Conservation (phyloP, 2,888 invertebrate genomes). For the Polyommatus iphigenia region DNA sequence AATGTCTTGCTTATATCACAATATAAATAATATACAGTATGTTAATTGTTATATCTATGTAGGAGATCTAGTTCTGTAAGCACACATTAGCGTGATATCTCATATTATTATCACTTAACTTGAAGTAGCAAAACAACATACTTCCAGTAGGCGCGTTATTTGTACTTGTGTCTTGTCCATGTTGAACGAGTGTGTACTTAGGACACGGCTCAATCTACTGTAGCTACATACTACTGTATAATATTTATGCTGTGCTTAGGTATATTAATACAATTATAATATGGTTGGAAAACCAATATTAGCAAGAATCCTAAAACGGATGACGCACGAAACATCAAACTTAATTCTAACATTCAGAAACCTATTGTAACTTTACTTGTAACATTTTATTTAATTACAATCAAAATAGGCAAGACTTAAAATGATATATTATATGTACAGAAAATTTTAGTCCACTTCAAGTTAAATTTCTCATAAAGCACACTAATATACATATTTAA, state of each 20-base stretch:
- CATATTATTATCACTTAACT: too few relatives aligned
- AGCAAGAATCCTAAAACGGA: neutral
- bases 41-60: too few relatives aligned
- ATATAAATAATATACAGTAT: too few relatives aligned
- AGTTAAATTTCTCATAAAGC: neutral
- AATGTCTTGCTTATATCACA: too few relatives aligned
- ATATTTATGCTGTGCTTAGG: neutral
- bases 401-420: neutral
- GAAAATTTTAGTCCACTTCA: neutral
- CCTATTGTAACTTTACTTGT: neutral
- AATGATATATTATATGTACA: neutral
- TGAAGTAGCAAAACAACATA: neutral
- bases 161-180: neutral
- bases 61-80: too few relatives aligned
- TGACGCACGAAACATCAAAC: neutral
- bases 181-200: neutral
- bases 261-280: neutral
- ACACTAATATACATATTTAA: neutral
- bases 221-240: neutral
- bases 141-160: neutral
- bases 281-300: neutral
- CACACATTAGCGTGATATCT: too few relatives aligned
- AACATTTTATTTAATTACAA: neutral
- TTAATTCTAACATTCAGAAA: conserved; percentile 15
- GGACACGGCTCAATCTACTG: neutral